Percentiles rank a stretch among this genome's conserved stretches.
phyloP scores from a whole-genome alignment of 1,140 invertebrate species.

The Aporrectodea caliginosa region DNA sequence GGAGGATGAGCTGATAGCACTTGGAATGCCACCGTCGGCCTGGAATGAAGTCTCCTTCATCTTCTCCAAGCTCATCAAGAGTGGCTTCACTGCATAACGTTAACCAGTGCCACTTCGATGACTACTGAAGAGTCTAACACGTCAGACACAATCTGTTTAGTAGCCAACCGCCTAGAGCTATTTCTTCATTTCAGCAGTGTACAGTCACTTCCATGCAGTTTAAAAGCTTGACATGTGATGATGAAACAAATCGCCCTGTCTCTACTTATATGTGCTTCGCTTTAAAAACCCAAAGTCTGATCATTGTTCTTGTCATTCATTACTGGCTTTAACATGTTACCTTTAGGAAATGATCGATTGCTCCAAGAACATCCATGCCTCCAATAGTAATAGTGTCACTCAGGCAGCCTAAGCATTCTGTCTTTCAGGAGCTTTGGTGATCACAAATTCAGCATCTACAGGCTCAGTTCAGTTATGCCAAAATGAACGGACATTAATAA shows the following conservation, averaged over 20 bases:
- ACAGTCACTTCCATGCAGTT: background rate
- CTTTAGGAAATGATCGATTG: no score
- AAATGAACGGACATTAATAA: no score
- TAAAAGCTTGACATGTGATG: background rate
- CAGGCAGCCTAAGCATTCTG: no score
- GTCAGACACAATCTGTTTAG: background rate
- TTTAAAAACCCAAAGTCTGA: background rate
- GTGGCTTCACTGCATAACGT: slow-evolving; percentile 37
- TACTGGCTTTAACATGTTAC: no score
- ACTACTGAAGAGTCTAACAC: background rate
- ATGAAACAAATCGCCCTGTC: background rate
- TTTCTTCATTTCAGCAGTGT: background rate
- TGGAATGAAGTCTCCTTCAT: slow-evolving; percentile 47
- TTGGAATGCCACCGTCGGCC: slow-evolving; percentile 48
- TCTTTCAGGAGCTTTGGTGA: no score
- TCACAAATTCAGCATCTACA: no score
- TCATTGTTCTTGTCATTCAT: no score
- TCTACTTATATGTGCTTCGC: background rate
- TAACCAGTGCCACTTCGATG: background rate
- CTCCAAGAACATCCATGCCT: no score
- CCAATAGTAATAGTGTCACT: no score
- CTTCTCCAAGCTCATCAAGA: slow-evolving; percentile 43
- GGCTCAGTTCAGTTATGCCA: no score
- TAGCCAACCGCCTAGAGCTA: background rate
- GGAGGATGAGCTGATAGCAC: slow-evolving; percentile 42